Evolutionary conservation across 2,888 invertebrate species (phyloP).

Genomic region (Gisinianus flammeolus): DNA sequence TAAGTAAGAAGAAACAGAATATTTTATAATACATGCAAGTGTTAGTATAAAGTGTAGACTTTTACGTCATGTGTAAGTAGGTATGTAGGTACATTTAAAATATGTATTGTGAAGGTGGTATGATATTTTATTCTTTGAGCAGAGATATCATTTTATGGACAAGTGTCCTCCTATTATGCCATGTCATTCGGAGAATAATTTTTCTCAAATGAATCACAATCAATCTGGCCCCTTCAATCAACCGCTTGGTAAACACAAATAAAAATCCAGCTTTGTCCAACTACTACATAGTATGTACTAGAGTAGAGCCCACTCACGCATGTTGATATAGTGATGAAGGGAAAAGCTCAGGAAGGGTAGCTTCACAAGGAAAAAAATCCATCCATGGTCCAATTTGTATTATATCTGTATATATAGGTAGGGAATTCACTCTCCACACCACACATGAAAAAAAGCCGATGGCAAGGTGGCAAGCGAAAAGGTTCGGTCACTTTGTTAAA

Average conservation of each 20-base stretch:
- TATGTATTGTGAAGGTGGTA: not conserved
- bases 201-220: slow-evolving; percentile 37
- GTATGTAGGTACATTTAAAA: not conserved
- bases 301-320: not conserved
- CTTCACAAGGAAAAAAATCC: not conserved
- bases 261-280: slow-evolving; percentile 6
- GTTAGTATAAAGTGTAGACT: not conserved
- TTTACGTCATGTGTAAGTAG: not conserved
- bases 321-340: slow-evolving; percentile 5
- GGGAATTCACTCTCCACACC: not conserved
- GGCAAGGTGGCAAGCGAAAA: slow-evolving; percentile 37
- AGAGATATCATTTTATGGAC: slow-evolving; percentile 39
- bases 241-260: slow-evolving; percentile 32
- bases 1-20: not conserved
- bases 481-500: slow-evolving; percentile 24
- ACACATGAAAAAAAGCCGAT: not conserved
- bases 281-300: not conserved
- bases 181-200: slow-evolving; percentile 39
- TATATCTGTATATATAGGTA: slow-evolving; percentile 2
- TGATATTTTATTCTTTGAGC: slow-evolving; percentile 1
- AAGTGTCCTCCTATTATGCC: slow-evolving; percentile 46
- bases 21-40: not conserved
- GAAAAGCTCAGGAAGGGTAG: not conserved
- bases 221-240: slow-evolving; percentile 38
- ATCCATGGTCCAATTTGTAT: slow-evolving; percentile 22